Evolutionary conservation across 1,140 invertebrate species (phyloP).

Genomic region (Bombus vancouverensis): DNA sequence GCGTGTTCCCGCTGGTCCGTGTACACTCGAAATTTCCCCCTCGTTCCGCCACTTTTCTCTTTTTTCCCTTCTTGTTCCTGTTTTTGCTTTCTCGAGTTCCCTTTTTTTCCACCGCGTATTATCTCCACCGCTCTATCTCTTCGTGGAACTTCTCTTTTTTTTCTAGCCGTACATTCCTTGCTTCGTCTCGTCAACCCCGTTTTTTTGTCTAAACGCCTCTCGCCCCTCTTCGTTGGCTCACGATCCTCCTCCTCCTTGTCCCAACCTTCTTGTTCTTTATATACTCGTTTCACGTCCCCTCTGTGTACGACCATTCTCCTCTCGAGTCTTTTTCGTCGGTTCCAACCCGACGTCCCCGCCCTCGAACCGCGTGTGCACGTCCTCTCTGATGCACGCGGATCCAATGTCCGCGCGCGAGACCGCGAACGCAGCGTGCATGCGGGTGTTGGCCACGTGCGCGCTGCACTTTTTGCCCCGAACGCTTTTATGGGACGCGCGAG

Average conservation of each 20-base stretch:
- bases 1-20: no score
- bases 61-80: neutral
- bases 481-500: conserved; percentile 51
- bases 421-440: conserved; percentile 69
- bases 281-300: neutral
- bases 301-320: neutral
- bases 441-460: conserved; percentile 79
- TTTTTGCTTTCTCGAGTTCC: conserved; percentile 1
- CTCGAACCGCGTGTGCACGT: conserved; percentile 20
- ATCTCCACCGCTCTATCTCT: conserved; percentile 7
- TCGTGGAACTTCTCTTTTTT: neutral
- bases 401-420: conserved; percentile 58
- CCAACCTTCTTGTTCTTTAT: conserved; percentile 10
- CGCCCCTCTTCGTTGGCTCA: neutral
- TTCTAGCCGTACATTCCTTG: neutral
- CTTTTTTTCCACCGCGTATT: neutral
- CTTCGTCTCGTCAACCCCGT: neutral
- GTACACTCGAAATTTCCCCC: conserved; percentile 9
- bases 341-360: neutral
- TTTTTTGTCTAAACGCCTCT: neutral
- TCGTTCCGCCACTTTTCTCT: neutral
- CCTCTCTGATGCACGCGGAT: conserved; percentile 51
- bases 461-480: conserved; percentile 73
- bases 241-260: no score
- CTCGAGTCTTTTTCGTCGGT: neutral